These are phyloP conservation scores for Machaerirhynchus nigripectus DNA, from an alignment of 2,113 vertebrate genomes.

Conservation along the genomic window DNA sequence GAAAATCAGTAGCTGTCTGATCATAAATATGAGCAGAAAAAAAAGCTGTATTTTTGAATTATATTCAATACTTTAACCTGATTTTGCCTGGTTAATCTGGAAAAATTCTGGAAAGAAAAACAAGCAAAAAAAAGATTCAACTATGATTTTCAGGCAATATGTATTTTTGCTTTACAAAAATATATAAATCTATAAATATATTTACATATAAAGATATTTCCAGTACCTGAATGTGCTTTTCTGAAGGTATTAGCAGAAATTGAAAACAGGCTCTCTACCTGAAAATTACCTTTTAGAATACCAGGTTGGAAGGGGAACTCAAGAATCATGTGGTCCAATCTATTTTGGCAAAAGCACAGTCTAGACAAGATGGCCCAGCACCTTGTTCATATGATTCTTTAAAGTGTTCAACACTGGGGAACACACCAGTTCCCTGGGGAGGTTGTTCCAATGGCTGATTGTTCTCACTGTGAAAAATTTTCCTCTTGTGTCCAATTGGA, in stretches of 20 bases:
- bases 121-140: not conserved
- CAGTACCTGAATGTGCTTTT: not conserved
- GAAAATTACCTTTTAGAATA: not conserved
- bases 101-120: not conserved
- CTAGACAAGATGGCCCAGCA: not conserved
- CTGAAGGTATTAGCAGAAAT: not conserved
- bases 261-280: not conserved
- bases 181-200: not conserved
- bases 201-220: not conserved
- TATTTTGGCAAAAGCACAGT: fast-evolving
- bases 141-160: not conserved
- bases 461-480: not conserved
- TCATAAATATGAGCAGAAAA: not conserved
- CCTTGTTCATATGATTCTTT: not conserved
- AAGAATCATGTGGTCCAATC: not conserved
- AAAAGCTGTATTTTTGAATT: fast-evolving
- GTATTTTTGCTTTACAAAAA: not conserved
- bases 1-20: not conserved
- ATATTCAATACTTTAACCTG: not conserved
- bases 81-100: not conserved
- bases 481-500: not conserved
- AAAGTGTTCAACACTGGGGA: fast-evolving
- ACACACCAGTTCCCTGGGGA: not conserved
- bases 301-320: not conserved
- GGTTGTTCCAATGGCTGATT: not conserved